Evolutionary conservation across 2,113 vertebrate genomes (phyloP).

Genomic region (Apteryx mantelli): DNA sequence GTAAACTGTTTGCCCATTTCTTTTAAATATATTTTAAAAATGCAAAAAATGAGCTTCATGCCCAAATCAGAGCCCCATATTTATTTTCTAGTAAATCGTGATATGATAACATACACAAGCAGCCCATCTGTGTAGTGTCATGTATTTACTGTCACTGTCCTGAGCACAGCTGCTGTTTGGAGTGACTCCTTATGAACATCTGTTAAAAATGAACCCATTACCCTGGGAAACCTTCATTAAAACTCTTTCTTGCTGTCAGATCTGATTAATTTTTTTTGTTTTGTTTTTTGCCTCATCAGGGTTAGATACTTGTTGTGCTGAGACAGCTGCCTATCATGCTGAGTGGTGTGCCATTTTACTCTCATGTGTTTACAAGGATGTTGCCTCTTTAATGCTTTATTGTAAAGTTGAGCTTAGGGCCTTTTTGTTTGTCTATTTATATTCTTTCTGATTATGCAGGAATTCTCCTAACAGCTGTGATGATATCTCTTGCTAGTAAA

Average conservation of each 20-base stretch:
- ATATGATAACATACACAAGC: neutral
- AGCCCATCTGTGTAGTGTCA: neutral
- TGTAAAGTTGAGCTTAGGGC: neutral
- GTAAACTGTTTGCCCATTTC: neutral
- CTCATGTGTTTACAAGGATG: accelerated
- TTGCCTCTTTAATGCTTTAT: neutral
- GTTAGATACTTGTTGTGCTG: neutral
- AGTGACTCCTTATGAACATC: neutral
- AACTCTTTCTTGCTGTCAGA: neutral
- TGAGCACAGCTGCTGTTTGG: neutral
- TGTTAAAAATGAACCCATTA: neutral
- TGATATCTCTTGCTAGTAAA: neutral
- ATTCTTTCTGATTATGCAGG: neutral
- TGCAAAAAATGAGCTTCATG: neutral
- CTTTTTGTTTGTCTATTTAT: neutral
- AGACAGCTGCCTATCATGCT: neutral
- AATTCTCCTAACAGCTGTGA: neutral
- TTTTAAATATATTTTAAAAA: neutral
- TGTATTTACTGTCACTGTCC: neutral
- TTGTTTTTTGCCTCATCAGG: neutral
- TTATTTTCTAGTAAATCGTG: neutral
- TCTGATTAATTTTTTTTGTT: neutral
- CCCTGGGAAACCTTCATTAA: neutral
- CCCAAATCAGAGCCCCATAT: neutral
- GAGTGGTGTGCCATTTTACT: accelerated